Percentiles rank a stretch among this genome's conserved stretches.
These are phyloP conservation scores for Oreocharis arfaki DNA, from an alignment of 2,113 vertebrate genomes.

Conservation along the genomic window DNA sequence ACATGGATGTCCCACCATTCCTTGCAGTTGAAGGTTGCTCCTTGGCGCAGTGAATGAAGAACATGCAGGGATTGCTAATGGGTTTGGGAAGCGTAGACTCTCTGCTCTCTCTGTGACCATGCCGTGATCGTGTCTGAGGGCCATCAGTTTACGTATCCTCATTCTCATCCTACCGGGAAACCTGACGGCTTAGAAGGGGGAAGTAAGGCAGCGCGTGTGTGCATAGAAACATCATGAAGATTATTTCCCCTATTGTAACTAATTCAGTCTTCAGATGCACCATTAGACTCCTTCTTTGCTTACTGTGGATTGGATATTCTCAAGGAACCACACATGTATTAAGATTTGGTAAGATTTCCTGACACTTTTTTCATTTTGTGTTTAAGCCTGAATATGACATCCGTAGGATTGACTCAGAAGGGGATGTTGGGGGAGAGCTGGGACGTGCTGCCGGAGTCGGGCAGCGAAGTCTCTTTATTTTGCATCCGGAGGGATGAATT, in stretches of 20 bases:
- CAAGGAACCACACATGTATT: conserved; percentile 96
- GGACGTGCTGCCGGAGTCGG: neutral
- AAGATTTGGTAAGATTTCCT: conserved; percentile 92
- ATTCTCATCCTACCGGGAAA: conserved; percentile 77
- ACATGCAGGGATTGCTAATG: conserved; percentile 90
- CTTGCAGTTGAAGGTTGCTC: conserved; percentile 86
- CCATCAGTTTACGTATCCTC: conserved; percentile 77
- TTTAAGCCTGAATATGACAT: neutral
- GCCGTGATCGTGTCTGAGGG: conserved; percentile 88
- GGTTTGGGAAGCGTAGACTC: conserved; percentile 81
- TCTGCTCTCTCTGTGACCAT: conserved; percentile 85
- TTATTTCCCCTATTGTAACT: conserved; percentile 82
- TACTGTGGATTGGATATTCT: conserved; percentile 91
- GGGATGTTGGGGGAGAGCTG: neutral
- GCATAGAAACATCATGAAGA: conserved; percentile 91
- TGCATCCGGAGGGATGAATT: conserved; percentile 17
- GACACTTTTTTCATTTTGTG: neutral
- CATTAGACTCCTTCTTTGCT: conserved; percentile 83
- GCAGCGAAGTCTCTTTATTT: conserved; percentile 32
- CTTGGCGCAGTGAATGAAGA: conserved; percentile 95
- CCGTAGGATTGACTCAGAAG: neutral
- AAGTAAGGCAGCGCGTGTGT: conserved; percentile 77
- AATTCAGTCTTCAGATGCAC: conserved; percentile 85
- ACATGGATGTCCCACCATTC: conserved; percentile 93
- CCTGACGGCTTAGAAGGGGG: conserved; percentile 80